A percentile compares a stretch with the other conserved stretches of the same genome.
phyloP scores from a whole-genome alignment of 2,113 vertebrate species.

The Chauna torquata region DNA sequence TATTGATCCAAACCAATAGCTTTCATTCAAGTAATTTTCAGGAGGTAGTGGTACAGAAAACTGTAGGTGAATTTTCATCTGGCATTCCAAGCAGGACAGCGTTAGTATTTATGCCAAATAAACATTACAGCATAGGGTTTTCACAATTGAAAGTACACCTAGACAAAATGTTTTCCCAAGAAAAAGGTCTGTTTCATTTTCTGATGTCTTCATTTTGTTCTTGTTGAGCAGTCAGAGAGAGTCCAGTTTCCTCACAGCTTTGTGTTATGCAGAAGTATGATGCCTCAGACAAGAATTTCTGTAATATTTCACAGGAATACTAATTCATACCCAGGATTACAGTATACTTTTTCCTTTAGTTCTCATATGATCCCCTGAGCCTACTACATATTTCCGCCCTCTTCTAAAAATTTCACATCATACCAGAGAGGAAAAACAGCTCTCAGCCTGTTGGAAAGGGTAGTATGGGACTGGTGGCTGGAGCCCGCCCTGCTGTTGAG shows the following conservation, averaged over 20 bases:
- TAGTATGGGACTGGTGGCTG: neutral
- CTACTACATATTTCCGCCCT: neutral
- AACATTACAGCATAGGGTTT: neutral
- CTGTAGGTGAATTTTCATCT: neutral
- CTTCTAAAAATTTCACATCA: neutral
- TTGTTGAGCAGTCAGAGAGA: neutral
- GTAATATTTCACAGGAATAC: neutral
- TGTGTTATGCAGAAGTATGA: neutral
- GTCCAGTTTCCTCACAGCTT: neutral
- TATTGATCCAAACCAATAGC: neutral
- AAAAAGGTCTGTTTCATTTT: neutral
- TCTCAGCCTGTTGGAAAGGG: neutral
- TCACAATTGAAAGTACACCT: neutral
- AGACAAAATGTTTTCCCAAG: neutral
- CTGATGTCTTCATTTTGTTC: neutral
- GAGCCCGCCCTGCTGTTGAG: neutral
- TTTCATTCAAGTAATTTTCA: neutral
- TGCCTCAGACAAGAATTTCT: neutral
- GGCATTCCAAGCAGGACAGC: neutral
- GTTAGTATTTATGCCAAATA: neutral
- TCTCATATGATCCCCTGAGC: neutral
- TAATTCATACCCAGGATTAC: neutral
- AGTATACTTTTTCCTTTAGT: neutral
- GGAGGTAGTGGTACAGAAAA: slow-evolving; percentile 16
- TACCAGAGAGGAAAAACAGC: neutral